phyloP scores from a whole-genome alignment of 2,888 invertebrate genomes.

The Cataglyphis altisquamis region DNA sequence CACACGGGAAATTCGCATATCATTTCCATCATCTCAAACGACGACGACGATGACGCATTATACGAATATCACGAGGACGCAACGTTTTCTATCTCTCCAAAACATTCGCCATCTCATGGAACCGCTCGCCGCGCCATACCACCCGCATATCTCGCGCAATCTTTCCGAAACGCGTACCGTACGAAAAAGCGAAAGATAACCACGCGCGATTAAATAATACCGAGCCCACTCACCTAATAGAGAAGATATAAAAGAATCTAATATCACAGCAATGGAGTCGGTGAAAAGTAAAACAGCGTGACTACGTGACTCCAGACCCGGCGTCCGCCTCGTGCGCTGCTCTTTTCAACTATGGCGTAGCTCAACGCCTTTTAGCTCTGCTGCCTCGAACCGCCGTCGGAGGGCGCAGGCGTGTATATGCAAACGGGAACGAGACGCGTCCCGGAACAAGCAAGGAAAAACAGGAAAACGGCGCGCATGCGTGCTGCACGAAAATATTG shows the following conservation, averaged over 20 bases:
- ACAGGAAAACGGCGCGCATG: constrained; percentile 74
- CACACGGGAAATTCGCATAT: constrained; percentile 58
- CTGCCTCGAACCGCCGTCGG: constrained; percentile 65
- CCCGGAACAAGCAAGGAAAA: constrained; percentile 65
- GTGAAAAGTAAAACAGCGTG: constrained; percentile 78
- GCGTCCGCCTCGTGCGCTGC: constrained; percentile 83
- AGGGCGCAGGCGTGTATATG: constrained; percentile 74
- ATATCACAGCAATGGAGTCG: constrained; percentile 81
- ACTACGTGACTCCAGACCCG: constrained; percentile 70
- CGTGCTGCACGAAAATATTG: constrained; percentile 63
- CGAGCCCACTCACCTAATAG: constrained; percentile 72
- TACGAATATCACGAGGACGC: background rate
- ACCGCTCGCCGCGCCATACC: constrained; percentile 71
- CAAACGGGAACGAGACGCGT: constrained; percentile 64
- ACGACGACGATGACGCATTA: background rate
- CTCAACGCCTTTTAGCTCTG: constrained; percentile 75
- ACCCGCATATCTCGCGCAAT: constrained; percentile 49
- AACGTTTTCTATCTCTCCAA: background rate
- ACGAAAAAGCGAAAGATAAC: background rate
- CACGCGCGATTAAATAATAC: background rate
- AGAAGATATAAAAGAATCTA: constrained; percentile 75
- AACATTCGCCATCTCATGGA: constrained; percentile 57
- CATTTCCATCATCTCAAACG: background rate
- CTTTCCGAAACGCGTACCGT: constrained; percentile 39
- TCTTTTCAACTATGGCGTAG: constrained; percentile 84